phyloP scores from a whole-genome alignment of 2,888 invertebrate species.

The Blastobasis adustella region DNA sequence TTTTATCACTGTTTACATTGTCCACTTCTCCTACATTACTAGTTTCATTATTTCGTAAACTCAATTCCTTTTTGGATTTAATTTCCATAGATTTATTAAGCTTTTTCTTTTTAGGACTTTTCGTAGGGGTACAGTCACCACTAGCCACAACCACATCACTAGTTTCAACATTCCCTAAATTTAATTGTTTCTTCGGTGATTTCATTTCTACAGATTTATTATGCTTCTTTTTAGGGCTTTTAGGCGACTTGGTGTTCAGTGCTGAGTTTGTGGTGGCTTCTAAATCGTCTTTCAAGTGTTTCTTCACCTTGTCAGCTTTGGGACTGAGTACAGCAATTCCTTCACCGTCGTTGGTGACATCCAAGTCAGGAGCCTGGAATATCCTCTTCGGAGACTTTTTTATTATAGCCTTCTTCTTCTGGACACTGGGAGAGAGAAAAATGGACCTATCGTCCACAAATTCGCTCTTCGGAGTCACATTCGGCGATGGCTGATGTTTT shows the following conservation, averaged over 20 bases:
- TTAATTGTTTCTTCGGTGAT: neutral
- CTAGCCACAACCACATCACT: neutral
- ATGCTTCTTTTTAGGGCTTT: slow-evolving; percentile 20
- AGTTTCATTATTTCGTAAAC: too few relatives aligned
- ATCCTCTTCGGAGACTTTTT: slow-evolving; percentile 68
- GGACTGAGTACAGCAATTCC: slow-evolving; percentile 32
- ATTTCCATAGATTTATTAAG: too few relatives aligned
- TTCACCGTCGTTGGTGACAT: slow-evolving; percentile 38
- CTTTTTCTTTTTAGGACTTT: neutral
- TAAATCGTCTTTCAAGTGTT: slow-evolving; percentile 50
- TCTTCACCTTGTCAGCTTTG: slow-evolving; percentile 59
- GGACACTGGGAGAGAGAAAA: slow-evolving; percentile 57
- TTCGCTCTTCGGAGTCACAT: slow-evolving; percentile 65
- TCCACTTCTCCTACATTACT: too few relatives aligned
- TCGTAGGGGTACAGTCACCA: slow-evolving; percentile 3
- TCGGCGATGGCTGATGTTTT: slow-evolving; percentile 59
- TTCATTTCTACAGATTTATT: slow-evolving; percentile 13
- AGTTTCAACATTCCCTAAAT: neutral
- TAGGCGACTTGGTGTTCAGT: slow-evolving; percentile 20
- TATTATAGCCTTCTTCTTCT: slow-evolving; percentile 61
- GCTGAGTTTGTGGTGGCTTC: slow-evolving; percentile 23
- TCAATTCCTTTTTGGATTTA: too few relatives aligned
- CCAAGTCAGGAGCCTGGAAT: slow-evolving; percentile 54
- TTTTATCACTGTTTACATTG: slow-evolving; percentile 8
- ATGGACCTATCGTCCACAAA: slow-evolving; percentile 54